Conservation (phyloP, 35 echinoderm and acorn worm species). For the Anneissia japonica region DNA sequence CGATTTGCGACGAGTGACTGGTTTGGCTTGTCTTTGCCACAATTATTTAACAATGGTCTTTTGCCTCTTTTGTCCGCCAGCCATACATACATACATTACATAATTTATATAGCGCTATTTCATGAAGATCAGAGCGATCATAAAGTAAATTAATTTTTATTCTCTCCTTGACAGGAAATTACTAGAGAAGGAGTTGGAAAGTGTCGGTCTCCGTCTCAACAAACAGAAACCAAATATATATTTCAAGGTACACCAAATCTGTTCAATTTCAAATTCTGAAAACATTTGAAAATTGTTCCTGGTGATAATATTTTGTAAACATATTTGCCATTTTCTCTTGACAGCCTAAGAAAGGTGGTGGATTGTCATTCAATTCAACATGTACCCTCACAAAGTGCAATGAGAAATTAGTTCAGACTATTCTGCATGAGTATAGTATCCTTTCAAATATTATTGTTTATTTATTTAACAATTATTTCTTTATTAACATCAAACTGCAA, state of each 20-base stretch:
- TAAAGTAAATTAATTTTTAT: too few species aligned
- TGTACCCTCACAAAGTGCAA: slow-evolving; percentile 93
- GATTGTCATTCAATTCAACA: slow-evolving; percentile 87
- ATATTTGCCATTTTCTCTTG: neutral
- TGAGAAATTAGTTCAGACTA: slow-evolving; percentile 84
- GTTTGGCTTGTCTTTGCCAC: too few species aligned
- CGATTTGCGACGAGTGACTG: too few species aligned
- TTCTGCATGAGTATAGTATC: slow-evolving; percentile 99
- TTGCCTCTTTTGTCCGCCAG: too few species aligned
- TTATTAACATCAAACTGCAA: too few species aligned
- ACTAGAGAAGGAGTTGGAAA: slow-evolving; percentile 83
- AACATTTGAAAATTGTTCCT: neutral
- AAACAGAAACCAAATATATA: slow-evolving; percentile 91
- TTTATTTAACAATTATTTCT: too few species aligned
- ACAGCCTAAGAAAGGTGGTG: slow-evolving; percentile 94
- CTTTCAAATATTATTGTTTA: slow-evolving; percentile 31
- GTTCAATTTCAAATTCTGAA: neutral
- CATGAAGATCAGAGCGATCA: too few species aligned
- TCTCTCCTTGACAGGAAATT: slow-evolving; percentile 47
- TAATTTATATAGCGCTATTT: too few species aligned
- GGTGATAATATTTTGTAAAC: neutral
- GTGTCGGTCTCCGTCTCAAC: slow-evolving; percentile 85
- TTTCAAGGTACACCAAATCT: slow-evolving; percentile 64
- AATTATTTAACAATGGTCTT: too few species aligned
- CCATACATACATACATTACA: too few species aligned